Base-by-base conservation (phyloP, 2,888 invertebrate species). In the Leistus spinibarbis region DNA sequence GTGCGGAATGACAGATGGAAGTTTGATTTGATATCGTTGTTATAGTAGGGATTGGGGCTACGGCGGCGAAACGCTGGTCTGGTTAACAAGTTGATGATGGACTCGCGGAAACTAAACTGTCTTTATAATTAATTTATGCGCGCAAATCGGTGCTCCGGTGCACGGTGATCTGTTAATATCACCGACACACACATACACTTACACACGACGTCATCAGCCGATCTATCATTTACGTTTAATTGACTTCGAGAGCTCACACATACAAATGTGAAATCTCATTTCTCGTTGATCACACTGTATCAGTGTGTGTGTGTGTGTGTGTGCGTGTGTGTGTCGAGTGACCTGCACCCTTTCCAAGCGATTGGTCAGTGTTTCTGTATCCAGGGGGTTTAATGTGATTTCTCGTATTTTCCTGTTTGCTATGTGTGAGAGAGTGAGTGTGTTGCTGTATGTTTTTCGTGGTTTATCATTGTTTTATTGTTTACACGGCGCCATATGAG, bases 221-320 rank as follows among this genome's bases (percentile, higher is more conserved):
- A 83, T 83, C 82, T 82, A 83, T 83, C 82, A 83, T 82, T 83
- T 83, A 82, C 80, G 81, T 80, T 80, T 82, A 82, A 82, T 82
- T 83, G 82, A 81, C 81, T 81, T 80, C 78, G 79, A 80, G 79
- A 81, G 80, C 77, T 80, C 79, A 60, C 60, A 19, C 22, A 22
- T 22, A 22, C 60, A 60, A 4, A 60, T 20, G 22, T 19, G 10
- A 20, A 19, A 19, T 60, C 60, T 22, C 60, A 20, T 22, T 19
- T 19, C 17, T 19, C 19, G 19, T 22, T 19, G 22, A 19, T 20
- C 19, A 60, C 60, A 20, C 20, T 19, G 13, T 7, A 2, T 3
- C 54, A 54, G n/a, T 54, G 54, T 16, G 54, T 16, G 3, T 3
- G n/a, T 54, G 54, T 16, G 54, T 16, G 17, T 17, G n/a, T 13